Evolutionary conservation across 2,113 vertebrate genomes (phyloP).

Genomic region (Pteruthius melanotis): DNA sequence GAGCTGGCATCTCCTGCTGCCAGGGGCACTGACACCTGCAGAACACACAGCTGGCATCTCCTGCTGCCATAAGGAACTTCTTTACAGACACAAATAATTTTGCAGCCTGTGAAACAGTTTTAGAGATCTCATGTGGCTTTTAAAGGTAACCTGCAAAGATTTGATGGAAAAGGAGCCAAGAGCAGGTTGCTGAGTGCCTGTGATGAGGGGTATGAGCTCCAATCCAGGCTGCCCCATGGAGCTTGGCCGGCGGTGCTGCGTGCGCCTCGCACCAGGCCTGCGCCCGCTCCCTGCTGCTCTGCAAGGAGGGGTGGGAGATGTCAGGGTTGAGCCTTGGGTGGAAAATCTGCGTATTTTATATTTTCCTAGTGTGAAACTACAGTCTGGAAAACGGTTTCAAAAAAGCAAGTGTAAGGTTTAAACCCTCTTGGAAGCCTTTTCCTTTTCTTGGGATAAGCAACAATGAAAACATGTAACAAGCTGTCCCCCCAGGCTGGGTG

Average conservation of each 20-base stretch:
- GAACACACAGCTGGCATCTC: not conserved
- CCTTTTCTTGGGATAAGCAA: not conserved
- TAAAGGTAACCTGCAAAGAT: not conserved
- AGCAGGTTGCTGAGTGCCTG: not conserved
- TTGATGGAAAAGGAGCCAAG: not conserved
- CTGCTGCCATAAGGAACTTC: not conserved
- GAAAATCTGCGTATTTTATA: not conserved
- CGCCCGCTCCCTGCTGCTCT: not conserved
- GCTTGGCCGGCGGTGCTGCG: rapidly evolving
- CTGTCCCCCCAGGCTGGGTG: not conserved
- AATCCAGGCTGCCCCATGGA: rapidly evolving
- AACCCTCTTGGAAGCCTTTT: not conserved
- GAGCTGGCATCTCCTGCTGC: not conserved
- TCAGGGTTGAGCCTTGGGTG: not conserved
- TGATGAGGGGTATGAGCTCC: not conserved
- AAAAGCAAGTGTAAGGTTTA: not conserved
- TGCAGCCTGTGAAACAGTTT: not conserved
- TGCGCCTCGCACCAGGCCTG: rapidly evolving
- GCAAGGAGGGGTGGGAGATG: not conserved
- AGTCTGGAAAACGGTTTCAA: not conserved
- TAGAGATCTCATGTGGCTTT: not conserved
- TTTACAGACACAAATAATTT: not conserved
- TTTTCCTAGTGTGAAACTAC: not conserved
- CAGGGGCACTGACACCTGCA: too few species aligned
- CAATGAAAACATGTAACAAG: not conserved